These are phyloP conservation scores for Aldrovandia affinis DNA, from an alignment of 2,797 vertebrate genomes.

Conservation along the genomic window DNA sequence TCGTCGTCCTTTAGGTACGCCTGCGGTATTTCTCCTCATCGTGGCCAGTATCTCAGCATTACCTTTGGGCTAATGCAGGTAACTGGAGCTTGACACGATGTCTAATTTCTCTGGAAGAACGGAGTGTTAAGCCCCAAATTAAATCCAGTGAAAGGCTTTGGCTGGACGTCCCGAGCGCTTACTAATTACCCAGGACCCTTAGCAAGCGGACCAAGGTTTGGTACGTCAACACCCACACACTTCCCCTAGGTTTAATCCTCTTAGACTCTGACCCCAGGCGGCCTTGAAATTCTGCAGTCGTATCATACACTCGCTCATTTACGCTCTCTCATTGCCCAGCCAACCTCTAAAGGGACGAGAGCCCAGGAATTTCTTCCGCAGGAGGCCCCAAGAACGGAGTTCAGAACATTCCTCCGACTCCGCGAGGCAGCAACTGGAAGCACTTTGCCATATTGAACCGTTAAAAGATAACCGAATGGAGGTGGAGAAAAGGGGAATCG, in stretches of 20 bases:
- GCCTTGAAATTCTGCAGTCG: neutral
- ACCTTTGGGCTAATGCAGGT: neutral
- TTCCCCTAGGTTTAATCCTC: neutral
- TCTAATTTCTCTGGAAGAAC: neutral
- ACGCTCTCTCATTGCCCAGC: slow-evolving; percentile 7
- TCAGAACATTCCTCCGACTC: neutral
- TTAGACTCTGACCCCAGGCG: neutral
- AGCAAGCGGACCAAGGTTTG: neutral
- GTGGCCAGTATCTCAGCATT: neutral
- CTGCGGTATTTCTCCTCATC: neutral
- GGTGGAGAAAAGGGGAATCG: slow-evolving; percentile 27
- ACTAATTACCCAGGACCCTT: neutral
- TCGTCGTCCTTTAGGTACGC: neutral
- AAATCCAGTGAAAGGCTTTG: neutral
- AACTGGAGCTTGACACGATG: neutral
- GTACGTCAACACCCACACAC: neutral
- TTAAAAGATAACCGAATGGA: slow-evolving; percentile 22
- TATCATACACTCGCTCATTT: neutral
- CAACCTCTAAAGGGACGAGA: neutral
- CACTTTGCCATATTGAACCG: slow-evolving; percentile 28
- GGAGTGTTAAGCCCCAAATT: neutral
- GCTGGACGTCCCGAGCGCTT: neutral
- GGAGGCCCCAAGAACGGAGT: slow-evolving; percentile 2
- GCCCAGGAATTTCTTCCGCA: neutral
- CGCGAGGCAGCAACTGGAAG: slow-evolving; percentile 25